phyloP scores from a whole-genome alignment of 2,113 vertebrate species.

The Lycaon pictus region DNA sequence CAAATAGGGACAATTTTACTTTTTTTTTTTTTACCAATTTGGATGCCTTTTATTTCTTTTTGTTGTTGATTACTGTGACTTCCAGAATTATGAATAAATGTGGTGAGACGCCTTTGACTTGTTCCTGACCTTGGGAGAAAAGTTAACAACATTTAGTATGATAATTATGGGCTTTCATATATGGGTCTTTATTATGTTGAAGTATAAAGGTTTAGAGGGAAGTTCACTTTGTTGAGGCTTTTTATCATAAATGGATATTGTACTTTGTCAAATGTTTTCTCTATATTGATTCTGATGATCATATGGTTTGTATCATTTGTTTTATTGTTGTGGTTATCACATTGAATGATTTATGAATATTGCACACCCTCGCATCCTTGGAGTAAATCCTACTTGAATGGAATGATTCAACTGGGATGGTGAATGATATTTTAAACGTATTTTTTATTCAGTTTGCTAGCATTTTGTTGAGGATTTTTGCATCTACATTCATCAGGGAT shows the following conservation, averaged over 20 bases:
- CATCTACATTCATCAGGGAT: not conserved
- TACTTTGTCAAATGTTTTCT: not conserved
- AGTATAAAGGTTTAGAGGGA: not conserved
- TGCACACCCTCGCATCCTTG: too few species aligned
- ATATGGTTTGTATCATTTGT: not conserved
- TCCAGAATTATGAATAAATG: not conserved
- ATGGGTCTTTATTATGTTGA: not conserved
- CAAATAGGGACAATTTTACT: not conserved
- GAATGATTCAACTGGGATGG: too few species aligned
- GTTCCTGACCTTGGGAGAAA: not conserved
- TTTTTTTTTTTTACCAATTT: not conserved
- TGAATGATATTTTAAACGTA: not conserved
- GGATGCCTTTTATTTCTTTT: not conserved
- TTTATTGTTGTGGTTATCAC: not conserved
- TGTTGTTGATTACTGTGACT: not conserved
- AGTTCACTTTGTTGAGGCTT: not conserved
- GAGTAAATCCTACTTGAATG: too few species aligned
- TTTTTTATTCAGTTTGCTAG: not conserved
- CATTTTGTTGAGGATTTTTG: not conserved
- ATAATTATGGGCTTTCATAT: not conserved
- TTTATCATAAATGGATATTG: not conserved
- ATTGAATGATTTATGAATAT: not conserved
- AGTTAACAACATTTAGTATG: not conserved
- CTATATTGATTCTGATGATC: not conserved
- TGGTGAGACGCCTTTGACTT: not conserved